Percentiles rank a stretch among this genome's conserved stretches.
Conservation (phyloP, 2,888 invertebrate genomes). For the Resseliella maxima region DNA sequence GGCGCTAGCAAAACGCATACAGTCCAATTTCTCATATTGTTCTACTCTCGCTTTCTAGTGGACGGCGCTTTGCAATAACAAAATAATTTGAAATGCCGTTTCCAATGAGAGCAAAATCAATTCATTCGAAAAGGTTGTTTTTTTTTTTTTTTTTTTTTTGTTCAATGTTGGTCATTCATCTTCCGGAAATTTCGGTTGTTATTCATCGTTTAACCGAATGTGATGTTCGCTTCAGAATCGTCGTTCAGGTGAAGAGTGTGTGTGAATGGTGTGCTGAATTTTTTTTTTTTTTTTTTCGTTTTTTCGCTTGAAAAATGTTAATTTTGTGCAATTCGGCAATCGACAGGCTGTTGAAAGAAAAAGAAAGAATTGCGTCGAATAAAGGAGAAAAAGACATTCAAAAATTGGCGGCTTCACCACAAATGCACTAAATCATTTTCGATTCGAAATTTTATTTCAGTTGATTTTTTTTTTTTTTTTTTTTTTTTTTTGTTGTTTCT, state of each 20-base stretch:
- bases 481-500: no score
- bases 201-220: background rate
- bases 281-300: no score
- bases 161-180: background rate
- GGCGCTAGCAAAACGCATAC: constrained; percentile 34
- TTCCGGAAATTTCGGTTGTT: background rate
- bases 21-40: background rate
- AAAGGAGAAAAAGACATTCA: background rate
- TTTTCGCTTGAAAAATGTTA: background rate
- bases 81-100: background rate
- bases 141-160: background rate
- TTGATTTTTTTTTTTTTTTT: background rate
- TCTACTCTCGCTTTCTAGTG: constrained; percentile 41
- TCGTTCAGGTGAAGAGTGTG: background rate
- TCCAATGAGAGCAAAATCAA: background rate
- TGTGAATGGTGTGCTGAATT: background rate
- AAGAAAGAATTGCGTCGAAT: constrained; percentile 2
- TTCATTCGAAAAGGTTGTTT: background rate
- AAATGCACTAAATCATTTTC: constrained; percentile 5
- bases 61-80: constrained; percentile 27
- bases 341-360: no score
- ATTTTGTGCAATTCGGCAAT: constrained; percentile 14
- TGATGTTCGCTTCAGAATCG: background rate
- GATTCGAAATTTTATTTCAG: background rate
- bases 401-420: background rate